A percentile compares a stretch with the other conserved stretches of the same genome.
phyloP scores from a whole-genome alignment of 1,140 invertebrate species.

The Drosophila tani region DNA sequence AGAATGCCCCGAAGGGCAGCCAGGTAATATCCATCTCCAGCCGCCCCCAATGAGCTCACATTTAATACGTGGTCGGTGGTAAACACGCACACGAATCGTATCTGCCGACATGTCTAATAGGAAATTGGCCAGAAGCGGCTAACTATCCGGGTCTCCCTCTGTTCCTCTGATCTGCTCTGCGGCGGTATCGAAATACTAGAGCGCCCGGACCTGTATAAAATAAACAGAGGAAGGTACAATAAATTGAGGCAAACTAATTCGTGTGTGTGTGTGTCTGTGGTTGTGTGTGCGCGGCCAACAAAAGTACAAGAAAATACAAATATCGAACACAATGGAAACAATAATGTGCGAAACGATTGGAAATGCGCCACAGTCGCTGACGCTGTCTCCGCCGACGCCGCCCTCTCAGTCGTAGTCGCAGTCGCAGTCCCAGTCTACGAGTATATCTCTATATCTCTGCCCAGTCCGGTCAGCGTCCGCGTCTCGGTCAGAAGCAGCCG shows the following conservation, averaged over 20 bases:
- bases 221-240: slow-evolving; percentile 77
- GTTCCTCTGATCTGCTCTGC: slow-evolving; percentile 27
- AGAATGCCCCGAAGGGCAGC: slow-evolving; percentile 46
- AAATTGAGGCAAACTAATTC: slow-evolving; percentile 71
- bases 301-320: slow-evolving; percentile 80
- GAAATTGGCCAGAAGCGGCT: slow-evolving; percentile 51
- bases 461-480: slow-evolving; percentile 70
- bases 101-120: slow-evolving; percentile 60
- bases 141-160: slow-evolving; percentile 38
- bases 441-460: slow-evolving; percentile 43
- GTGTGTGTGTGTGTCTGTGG: slow-evolving; percentile 22
- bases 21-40: slow-evolving; percentile 48
- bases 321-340: slow-evolving; percentile 83
- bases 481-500: slow-evolving; percentile 71
- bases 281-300: slow-evolving; percentile 51
- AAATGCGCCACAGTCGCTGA: slow-evolving; percentile 71
- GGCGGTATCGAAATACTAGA: slow-evolving; percentile 43
- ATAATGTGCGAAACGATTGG: slow-evolving; percentile 83
- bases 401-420: slow-evolving; percentile 22
- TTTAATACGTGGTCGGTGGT: slow-evolving; percentile 49
- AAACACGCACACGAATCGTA: slow-evolving; percentile 50
- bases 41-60: slow-evolving; percentile 41
- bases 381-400: slow-evolving; percentile 46
- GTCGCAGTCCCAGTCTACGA: slow-evolving; percentile 11
- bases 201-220: slow-evolving; percentile 65